Evolutionary conservation across 1,140 invertebrate species (phyloP), one percentile per base, ranked within the genome.

Genomic region (Phocides pigmalion): DNA sequence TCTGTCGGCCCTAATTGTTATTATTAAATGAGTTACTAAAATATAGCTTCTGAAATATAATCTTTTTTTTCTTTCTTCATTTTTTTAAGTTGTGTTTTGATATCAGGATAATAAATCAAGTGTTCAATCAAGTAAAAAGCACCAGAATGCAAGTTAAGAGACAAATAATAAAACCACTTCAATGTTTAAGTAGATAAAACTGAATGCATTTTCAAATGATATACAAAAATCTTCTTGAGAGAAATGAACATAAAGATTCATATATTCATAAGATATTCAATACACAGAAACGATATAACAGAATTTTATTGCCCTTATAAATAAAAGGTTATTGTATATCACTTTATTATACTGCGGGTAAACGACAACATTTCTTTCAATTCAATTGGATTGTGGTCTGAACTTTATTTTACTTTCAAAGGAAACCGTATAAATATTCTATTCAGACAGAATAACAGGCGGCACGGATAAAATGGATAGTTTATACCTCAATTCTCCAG

Each of bases 361-460:
- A 25, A 42, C 37, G 37, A 58, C 51, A 41, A 42, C 54, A 17
- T 46, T 32, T 58, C 54, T 44, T 58, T 58, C 54, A 58, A 58
- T 58, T 58, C 54, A 16, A 44, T 58, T 58, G 54, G 22, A 58
- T 42, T 19, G 54, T 42, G 54, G 54, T 58, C 41, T 58, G 37
- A 44, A 44, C 39, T 58, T 44, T 58, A 44, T 58, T 46, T 58
- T 8, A 58, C 54, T 58, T 58, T 58, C 54, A 58, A 44, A 44
- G 20, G 37, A 32, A 20, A 25, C 19, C 3, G 39, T 58, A 32
- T 58, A 58, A 58, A 44, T 47, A 47, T 44, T 42, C 42, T 19
- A 19, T 25, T 28, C 22, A 58, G 41, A 28, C 20, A n/a, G 53
- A n/a, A 56, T 42, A 42, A 42, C 50, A 19, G 16, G 32, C 25